Percentiles rank a stretch among this genome's conserved stretches.
Conservation (phyloP, 2,797 vertebrate species). For the Triplophysa bombifrons region DNA sequence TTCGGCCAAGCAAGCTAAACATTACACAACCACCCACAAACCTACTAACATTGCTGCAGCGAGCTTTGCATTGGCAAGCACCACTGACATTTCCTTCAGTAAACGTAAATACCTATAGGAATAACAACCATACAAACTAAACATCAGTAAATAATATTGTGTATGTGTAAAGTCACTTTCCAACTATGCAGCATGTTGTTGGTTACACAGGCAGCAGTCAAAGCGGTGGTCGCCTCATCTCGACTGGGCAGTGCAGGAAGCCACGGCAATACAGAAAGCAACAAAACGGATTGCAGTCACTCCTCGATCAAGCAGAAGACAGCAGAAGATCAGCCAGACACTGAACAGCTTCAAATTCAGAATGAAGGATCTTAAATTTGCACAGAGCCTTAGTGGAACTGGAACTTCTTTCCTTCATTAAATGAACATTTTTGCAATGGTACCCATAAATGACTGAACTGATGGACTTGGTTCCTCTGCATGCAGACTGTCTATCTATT, state of each 20-base stretch:
- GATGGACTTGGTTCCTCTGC: slow-evolving; percentile 49
- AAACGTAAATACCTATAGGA: not conserved
- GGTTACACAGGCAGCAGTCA: slow-evolving; percentile 80
- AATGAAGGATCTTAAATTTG: slow-evolving; percentile 64
- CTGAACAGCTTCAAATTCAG: slow-evolving; percentile 50
- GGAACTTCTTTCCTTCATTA: slow-evolving; percentile 2
- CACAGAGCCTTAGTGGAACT: not conserved
- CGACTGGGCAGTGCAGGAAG: slow-evolving; percentile 80
- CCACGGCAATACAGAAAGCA: slow-evolving; percentile 73
- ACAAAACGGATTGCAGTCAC: slow-evolving; percentile 65
- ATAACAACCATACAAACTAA: not conserved
- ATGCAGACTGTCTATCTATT: slow-evolving; percentile 57
- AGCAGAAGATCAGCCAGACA: slow-evolving; percentile 52
- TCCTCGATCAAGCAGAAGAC: slow-evolving; percentile 60
- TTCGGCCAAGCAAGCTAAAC: not conserved
- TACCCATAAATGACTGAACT: slow-evolving; percentile 25
- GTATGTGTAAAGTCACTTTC: not conserved
- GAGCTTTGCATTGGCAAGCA: not conserved
- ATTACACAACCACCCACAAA: not conserved
- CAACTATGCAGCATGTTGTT: slow-evolving; percentile 18
- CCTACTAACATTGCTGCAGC: not conserved
- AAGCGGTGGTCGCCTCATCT: slow-evolving; percentile 87
- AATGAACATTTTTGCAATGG: slow-evolving; percentile 42
- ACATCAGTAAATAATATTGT: not conserved
- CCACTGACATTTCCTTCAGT: not conserved